Evolutionary conservation across 2,113 vertebrate species (phyloP).

Genomic region (Labeo catla): DNA sequence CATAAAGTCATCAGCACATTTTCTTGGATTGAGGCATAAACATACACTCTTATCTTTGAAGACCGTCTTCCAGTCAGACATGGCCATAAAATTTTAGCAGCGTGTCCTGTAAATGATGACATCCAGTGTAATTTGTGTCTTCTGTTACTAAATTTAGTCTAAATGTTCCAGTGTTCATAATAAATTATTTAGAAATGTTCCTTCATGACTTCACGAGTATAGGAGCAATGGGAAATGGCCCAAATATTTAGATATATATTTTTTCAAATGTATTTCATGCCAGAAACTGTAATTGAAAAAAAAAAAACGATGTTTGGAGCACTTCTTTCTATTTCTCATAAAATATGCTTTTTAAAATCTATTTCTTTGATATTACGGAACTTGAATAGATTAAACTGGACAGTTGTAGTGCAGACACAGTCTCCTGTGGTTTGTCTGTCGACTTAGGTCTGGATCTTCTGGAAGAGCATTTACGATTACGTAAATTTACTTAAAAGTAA

Average conservation of each 20-base stretch:
- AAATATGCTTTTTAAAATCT: neutral
- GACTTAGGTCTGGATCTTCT: neutral
- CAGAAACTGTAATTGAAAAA: neutral
- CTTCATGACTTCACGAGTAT: neutral
- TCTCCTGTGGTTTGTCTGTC: neutral
- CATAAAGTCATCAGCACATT: neutral
- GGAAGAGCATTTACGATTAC: neutral
- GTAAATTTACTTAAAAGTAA: too few relatives aligned
- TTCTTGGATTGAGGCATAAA: neutral
- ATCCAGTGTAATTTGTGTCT: constrained; percentile 9
- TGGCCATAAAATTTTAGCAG: neutral
- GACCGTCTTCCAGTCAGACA: neutral
- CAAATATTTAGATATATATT: neutral
- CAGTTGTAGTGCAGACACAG: neutral
- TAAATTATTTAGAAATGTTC: neutral
- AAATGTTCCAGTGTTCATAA: neutral
- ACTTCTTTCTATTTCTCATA: neutral
- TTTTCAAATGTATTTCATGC: neutral
- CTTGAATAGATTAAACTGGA: neutral
- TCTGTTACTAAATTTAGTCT: constrained; percentile 9
- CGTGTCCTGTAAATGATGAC: constrained; percentile 9
- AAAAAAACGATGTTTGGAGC: neutral
- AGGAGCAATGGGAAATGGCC: neutral
- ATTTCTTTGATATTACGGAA: neutral
- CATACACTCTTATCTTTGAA: neutral